phyloP scores from a whole-genome alignment of 2,113 vertebrate genomes.

The Oceanodroma tethys region DNA sequence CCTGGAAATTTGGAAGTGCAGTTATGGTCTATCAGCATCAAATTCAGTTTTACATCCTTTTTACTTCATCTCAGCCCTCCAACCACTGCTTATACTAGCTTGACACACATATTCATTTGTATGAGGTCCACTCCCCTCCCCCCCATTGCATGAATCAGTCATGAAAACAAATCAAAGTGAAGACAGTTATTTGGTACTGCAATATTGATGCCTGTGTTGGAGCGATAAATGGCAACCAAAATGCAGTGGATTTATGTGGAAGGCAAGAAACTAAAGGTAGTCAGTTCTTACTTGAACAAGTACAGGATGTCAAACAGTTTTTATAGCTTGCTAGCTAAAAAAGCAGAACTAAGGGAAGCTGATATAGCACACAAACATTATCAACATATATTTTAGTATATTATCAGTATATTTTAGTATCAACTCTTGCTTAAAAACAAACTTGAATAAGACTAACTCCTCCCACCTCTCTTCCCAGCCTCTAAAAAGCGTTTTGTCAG shows the following conservation, averaged over 20 bases:
- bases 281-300: not conserved
- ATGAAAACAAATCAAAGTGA: not conserved
- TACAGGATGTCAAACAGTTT: not conserved
- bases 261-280: not conserved
- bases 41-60: not conserved
- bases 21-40: not conserved
- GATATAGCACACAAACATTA: not conserved
- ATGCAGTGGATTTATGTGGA: not conserved
- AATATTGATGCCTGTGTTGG: not conserved
- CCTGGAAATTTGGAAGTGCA: not conserved
- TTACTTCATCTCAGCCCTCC: not conserved
- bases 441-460: not conserved
- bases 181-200: not conserved
- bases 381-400: not conserved
- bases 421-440: not conserved
- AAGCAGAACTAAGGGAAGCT: not conserved
- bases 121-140: not conserved
- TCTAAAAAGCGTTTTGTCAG: not conserved
- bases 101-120: not conserved
- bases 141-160: fast-evolving
- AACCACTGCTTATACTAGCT: not conserved
- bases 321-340: not conserved
- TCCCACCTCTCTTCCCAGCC: not conserved
- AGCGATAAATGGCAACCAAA: not conserved
- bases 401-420: not conserved